Percentiles rank a stretch among this genome's conserved stretches.
phyloP scores from a whole-genome alignment of 2,113 vertebrate species.

The Vimba vimba region DNA sequence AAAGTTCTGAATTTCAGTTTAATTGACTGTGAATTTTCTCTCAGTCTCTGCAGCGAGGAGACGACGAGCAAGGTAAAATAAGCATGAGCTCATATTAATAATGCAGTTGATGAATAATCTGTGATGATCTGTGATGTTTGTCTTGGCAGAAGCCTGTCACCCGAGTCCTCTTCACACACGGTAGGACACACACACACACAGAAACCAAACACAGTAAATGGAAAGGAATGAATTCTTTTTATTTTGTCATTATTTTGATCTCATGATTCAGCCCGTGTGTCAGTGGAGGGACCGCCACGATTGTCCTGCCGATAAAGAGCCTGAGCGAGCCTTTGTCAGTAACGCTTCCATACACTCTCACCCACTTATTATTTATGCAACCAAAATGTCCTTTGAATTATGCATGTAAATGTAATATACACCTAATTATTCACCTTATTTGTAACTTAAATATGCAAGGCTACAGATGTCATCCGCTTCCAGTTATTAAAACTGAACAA shows the following conservation, averaged over 20 bases:
- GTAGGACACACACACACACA: not conserved
- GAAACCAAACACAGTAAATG: not conserved
- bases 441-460: not conserved
- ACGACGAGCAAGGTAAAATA: constrained; percentile 35
- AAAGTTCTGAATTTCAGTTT: not conserved
- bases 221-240: not conserved
- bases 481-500: not conserved
- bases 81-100: not conserved
- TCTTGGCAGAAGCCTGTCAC: constrained; percentile 26
- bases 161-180: constrained; percentile 14
- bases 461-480: not conserved
- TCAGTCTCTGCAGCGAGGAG: constrained; percentile 33
- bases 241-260: not conserved
- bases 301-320: not conserved
- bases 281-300: not conserved
- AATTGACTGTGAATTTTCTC: not conserved
- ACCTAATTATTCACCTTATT: not conserved
- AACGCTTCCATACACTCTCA: not conserved
- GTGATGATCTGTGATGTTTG: not conserved
- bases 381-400: not conserved
- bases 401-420: not conserved
- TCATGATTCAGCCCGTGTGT: not conserved
- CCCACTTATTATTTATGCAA: not conserved
- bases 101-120: not conserved
- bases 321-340: constrained; percentile 18